Evolutionary conservation across 1,140 invertebrate species (phyloP).

Genomic region (Steinernema feltiae): DNA sequence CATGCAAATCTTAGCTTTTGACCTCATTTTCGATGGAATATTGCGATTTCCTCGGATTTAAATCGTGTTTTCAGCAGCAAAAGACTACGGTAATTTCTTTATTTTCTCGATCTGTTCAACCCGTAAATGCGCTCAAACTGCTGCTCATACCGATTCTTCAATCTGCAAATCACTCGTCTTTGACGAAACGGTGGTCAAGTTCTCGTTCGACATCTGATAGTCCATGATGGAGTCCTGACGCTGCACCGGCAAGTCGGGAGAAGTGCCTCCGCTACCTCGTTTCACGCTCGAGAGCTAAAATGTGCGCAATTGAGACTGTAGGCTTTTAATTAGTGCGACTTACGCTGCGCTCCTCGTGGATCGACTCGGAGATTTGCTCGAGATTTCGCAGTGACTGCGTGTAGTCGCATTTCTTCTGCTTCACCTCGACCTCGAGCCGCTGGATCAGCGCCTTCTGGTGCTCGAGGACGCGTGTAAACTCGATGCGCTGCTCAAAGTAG

Average conservation of each 20-base stretch:
- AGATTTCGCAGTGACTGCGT: conserved; percentile 49
- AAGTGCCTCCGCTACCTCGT: conserved; percentile 6
- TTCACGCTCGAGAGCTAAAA: conserved; percentile 20
- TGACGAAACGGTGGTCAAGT: neutral
- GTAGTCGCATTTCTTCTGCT: conserved; percentile 52
- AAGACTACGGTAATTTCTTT: conserved; percentile 18
- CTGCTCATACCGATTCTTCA: neutral
- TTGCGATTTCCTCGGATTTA: no score
- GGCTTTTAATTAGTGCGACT: neutral
- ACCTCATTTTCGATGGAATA: no score
- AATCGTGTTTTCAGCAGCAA: no score
- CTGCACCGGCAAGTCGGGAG: conserved; percentile 6
- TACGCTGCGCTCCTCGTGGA: conserved; percentile 46
- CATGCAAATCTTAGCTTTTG: no score
- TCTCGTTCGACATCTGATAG: neutral
- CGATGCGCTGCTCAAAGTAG: conserved; percentile 49
- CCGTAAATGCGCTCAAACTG: neutral
- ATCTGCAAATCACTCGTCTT: neutral
- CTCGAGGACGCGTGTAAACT: conserved; percentile 44
- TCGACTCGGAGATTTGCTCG: conserved; percentile 48
- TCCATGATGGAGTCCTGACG: conserved; percentile 5
- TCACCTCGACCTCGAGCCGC: conserved; percentile 44
- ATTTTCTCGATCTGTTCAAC: no score
- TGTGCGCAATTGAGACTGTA: neutral
- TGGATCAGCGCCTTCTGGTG: conserved; percentile 46